phyloP scores from a whole-genome alignment of 2,888 invertebrate species.

The Drosophila incognita region DNA sequence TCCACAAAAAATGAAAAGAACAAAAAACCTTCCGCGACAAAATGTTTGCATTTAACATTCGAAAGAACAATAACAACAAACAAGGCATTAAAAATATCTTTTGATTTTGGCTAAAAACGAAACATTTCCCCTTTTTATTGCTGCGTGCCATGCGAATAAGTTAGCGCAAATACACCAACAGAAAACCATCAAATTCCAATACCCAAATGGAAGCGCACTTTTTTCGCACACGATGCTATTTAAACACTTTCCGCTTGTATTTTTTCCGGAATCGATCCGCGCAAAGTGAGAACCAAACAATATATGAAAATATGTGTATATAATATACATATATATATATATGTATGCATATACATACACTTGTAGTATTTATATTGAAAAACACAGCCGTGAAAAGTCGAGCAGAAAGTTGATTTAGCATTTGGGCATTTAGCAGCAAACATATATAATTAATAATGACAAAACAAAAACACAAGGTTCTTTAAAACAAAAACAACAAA shows the following conservation, averaged over 20 bases:
- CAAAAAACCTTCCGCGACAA: constrained; percentile 52
- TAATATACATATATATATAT: constrained; percentile 5
- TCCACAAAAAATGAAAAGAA: constrained; percentile 27
- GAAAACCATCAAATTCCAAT: constrained; percentile 2
- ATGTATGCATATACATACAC: background rate
- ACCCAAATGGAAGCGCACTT: constrained; percentile 23
- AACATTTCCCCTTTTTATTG: constrained; percentile 24
- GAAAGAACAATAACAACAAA: constrained; percentile 46
- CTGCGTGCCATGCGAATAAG: constrained; percentile 24
- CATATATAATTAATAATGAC: constrained; percentile 55
- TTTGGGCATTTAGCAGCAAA: constrained; percentile 47
- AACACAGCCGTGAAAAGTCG: constrained; percentile 24
- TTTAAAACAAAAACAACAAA: constrained; percentile 53
- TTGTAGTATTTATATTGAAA: constrained; percentile 7
- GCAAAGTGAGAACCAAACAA: constrained; percentile 7
- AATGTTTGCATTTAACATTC: constrained; percentile 73
- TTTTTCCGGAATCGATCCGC: constrained; percentile 5
- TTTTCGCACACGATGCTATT: constrained; percentile 22
- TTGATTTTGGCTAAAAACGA: constrained; percentile 38
- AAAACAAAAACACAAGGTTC: constrained; percentile 44
- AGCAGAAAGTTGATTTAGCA: constrained; percentile 51
- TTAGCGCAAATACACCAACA: constrained; percentile 15
- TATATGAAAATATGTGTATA: constrained; percentile 9
- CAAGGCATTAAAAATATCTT: constrained; percentile 42
- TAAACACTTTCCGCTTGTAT: constrained; percentile 21